phyloP scores from a whole-genome alignment of 1,140 invertebrate genomes.

The Eueides isabella region DNA sequence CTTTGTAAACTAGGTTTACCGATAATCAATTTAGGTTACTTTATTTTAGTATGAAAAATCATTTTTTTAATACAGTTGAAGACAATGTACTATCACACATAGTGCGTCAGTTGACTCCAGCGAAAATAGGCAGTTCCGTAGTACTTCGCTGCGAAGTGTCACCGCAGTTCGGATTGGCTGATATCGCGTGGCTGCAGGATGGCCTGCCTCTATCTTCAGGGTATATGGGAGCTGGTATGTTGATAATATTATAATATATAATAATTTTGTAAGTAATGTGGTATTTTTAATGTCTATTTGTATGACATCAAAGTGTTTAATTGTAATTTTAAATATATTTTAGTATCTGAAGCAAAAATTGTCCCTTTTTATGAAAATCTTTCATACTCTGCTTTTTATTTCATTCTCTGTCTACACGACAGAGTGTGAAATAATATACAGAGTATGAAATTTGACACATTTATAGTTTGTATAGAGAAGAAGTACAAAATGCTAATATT shows the following conservation, averaged over 20 bases:
- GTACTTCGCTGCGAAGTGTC: conserved; percentile 71
- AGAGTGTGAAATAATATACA: too few relatives aligned
- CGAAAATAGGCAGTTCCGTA: conserved; percentile 66
- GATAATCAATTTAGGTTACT: background rate
- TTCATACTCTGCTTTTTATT: too few relatives aligned
- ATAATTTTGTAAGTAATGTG: too few relatives aligned
- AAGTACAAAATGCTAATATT: too few relatives aligned
- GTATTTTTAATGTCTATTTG: background rate
- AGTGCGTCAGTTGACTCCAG: conserved; percentile 65
- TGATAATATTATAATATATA: background rate
- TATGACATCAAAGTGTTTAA: too few relatives aligned
- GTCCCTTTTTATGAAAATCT: too few relatives aligned
- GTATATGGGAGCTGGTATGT: conserved; percentile 64
- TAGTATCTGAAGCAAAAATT: too few relatives aligned
- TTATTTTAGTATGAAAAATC: background rate
- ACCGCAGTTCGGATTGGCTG: conserved; percentile 64
- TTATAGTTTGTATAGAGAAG: too few relatives aligned
- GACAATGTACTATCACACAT: conserved; percentile 67
- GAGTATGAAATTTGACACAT: too few relatives aligned
- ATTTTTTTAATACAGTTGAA: conserved; percentile 54
- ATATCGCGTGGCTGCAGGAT: conserved; percentile 73
- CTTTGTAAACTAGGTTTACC: too few relatives aligned
- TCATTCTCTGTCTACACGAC: too few relatives aligned
- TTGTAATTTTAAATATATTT: too few relatives aligned
- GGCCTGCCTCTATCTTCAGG: conserved; percentile 66